phyloP scores from a whole-genome alignment of 2,797 vertebrate species.

The Tapirus indicus region DNA sequence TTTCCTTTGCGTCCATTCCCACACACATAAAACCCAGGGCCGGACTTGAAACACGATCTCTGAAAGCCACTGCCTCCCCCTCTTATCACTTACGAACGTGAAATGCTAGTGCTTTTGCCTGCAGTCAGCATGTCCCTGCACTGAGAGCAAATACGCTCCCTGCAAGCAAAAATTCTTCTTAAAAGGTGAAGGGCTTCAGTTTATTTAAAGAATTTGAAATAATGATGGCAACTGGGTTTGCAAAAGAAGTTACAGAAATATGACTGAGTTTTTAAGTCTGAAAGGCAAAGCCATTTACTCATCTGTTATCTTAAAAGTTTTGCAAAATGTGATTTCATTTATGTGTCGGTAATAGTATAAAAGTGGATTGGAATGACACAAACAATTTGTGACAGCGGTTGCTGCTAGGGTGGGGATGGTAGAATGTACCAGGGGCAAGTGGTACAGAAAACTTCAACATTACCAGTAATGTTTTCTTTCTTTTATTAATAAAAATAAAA shows the following conservation, averaged over 20 bases:
- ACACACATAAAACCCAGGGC: slow-evolving; percentile 82
- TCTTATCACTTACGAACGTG: slow-evolving; percentile 72
- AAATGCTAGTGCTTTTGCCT: slow-evolving; percentile 68
- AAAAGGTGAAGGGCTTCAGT: background rate
- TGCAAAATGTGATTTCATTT: slow-evolving; percentile 4
- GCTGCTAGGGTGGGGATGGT: background rate
- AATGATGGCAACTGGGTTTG: background rate
- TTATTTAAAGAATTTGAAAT: background rate
- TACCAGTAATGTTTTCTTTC: background rate
- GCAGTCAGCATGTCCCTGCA: slow-evolving; percentile 38
- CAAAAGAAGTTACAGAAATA: background rate
- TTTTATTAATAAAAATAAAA: slow-evolving; percentile 16
- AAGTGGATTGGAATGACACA: background rate
- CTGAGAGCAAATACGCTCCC: background rate
- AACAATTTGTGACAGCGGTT: background rate
- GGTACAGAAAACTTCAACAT: background rate
- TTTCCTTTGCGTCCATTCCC: slow-evolving; percentile 82
- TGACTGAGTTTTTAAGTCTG: background rate
- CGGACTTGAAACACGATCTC: slow-evolving; percentile 81
- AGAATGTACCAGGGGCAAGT: fast-evolving
- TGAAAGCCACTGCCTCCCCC: slow-evolving; percentile 49
- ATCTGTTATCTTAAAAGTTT: background rate
- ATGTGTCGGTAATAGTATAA: background rate
- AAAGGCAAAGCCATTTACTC: background rate
- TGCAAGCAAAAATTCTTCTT: background rate